Evolutionary conservation across 2,113 vertebrate species (phyloP), one percentile per base, ranked within the genome.

Genomic region (Ascaphus truei): DNA sequence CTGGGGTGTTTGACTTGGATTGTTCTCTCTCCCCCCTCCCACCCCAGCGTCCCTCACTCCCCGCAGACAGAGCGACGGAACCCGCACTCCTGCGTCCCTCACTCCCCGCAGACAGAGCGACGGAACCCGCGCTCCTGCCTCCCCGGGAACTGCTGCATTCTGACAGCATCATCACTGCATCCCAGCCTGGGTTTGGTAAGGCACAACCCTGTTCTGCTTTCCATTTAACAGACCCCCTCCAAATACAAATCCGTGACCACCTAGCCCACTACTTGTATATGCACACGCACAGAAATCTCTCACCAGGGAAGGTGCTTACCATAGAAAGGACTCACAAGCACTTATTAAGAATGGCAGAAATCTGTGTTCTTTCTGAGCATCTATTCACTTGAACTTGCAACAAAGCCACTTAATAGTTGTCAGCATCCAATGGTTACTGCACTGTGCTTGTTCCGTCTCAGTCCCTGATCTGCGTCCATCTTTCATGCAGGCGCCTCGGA

Each of bases 391-490:
- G 51, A 36, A 29, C 7, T 41, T 22, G 26, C 13, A 27, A 4
- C 0, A 7, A 47, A 31, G 29, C 50, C 37, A 27, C 8, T 16
- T 11, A 10, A 9, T 1, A n/a, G 4, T 11, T n/a, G 23, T 48
- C 11, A 0, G 15, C 18, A 52, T 29, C 41, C 2, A 9, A n/a
- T 68, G 12, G 29, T 31, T 33, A 33, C 3, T 12, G 30, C 15
- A 43, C 18, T 2, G 27, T 74, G 39, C 60, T n/a, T 76, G 13
- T 16, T 50, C 47, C 6, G n/a, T 15, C 48, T 76, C 29, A 20
- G 29, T 64, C 71, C 55, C 43, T 52, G 69, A 85, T 81, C 57
- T 18, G 76, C 77, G 2, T 71, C 73, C 0, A 62, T 82, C 56
- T 81, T 61, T 55, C 65, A 73, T 5, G 68, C 53, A 81, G 51